These are phyloP conservation scores for Zenarchopterus dispar DNA, from an alignment of 2,797 vertebrate genomes.

Conservation along the genomic window DNA sequence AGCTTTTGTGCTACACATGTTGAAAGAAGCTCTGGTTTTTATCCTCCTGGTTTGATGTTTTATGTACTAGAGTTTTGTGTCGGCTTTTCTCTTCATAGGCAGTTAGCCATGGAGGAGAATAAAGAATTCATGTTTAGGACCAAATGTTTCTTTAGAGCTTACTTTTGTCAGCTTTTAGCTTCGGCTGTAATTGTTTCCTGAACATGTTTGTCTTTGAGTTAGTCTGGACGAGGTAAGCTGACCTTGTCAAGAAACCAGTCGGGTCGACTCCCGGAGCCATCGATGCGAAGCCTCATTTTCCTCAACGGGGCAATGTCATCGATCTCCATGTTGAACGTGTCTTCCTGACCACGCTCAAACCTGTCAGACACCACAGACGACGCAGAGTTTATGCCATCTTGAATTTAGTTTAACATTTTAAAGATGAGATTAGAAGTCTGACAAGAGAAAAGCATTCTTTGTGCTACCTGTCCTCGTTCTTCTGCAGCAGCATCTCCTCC, in stretches of 20 bases:
- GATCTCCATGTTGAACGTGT: constrained; percentile 94
- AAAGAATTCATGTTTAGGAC: not conserved
- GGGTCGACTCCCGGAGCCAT: constrained; percentile 90
- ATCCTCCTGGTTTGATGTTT: constrained; percentile 27
- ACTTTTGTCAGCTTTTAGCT: too few species aligned
- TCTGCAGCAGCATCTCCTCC: constrained; percentile 91
- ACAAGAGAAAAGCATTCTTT: not conserved
- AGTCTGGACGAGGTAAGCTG: constrained; percentile 14
- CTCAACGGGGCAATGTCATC: constrained; percentile 91
- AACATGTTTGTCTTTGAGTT: not conserved
- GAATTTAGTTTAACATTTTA: not conserved
- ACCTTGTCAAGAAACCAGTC: constrained; percentile 97
- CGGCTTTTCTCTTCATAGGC: not conserved
- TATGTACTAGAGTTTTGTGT: constrained; percentile 16
- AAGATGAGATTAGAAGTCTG: not conserved
- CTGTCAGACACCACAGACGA: constrained; percentile 69
- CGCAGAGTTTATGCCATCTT: not conserved
- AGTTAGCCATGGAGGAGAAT: constrained; percentile 14
- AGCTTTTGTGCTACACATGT: constrained; percentile 50
- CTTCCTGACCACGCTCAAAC: constrained; percentile 94
- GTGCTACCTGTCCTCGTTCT: constrained; percentile 91
- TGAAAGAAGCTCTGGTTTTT: constrained; percentile 18
- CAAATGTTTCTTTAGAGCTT: not conserved
- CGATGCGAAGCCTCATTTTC: constrained; percentile 92
- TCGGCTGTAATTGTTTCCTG: not conserved